A percentile compares a stretch with the other conserved stretches of the same genome.
phyloP scores from a whole-genome alignment of 2,888 invertebrate genomes.

The Sycophila texana region DNA sequence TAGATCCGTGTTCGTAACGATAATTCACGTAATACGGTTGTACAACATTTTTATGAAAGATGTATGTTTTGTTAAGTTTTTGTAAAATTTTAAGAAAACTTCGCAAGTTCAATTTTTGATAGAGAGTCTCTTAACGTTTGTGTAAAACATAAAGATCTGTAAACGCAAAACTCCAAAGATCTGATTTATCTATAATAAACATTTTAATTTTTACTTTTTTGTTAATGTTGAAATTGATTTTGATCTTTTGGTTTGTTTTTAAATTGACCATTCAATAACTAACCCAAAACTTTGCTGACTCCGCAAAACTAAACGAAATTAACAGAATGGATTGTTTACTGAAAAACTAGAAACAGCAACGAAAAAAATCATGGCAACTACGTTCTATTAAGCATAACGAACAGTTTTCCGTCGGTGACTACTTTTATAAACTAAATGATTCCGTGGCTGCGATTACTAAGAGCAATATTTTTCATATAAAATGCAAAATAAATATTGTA shows the following conservation, averaged over 20 bases:
- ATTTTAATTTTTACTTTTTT: background rate
- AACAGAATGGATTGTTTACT: background rate
- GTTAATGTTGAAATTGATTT: background rate
- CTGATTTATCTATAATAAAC: too few species aligned
- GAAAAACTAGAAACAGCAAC: constrained; percentile 14
- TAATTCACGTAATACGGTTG: too few species aligned
- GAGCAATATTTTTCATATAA: constrained; percentile 10
- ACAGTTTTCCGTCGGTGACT: constrained; percentile 13
- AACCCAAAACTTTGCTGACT: background rate
- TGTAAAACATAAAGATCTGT: too few species aligned
- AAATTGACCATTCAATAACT: background rate
- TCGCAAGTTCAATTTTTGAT: too few species aligned
- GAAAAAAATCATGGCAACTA: constrained; percentile 21
- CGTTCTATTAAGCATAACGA: constrained; percentile 9
- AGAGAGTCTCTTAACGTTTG: too few species aligned
- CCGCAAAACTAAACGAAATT: background rate
- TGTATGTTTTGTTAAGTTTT: too few species aligned
- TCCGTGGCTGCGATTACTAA: constrained; percentile 44
- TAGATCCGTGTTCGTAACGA: too few species aligned
- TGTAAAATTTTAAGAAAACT: too few species aligned
- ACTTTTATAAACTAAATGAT: constrained; percentile 36
- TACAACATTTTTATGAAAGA: too few species aligned
- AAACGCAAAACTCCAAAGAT: too few species aligned
- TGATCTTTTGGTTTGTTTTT: background rate
- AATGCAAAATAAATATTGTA: constrained; percentile 1